Evolutionary conservation across 1,140 invertebrate species (phyloP).

Genomic region (roundworm (Caenorhabditis elegans)): DNA sequence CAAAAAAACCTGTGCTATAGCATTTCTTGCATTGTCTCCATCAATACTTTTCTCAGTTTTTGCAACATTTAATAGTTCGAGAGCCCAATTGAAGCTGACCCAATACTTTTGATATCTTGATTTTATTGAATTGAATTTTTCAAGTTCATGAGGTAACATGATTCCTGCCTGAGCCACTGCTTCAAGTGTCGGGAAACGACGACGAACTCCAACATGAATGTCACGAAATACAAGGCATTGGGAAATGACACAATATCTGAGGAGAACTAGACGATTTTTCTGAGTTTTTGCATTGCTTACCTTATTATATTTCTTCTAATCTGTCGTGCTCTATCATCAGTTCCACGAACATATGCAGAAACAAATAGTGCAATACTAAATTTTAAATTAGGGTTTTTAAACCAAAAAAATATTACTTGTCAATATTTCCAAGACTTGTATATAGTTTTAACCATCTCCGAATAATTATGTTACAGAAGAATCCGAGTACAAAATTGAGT

Average conservation of each 20-base stretch:
- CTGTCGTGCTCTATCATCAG: conserved; percentile 80
- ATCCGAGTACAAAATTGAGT: conserved; percentile 67
- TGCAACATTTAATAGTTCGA: not conserved
- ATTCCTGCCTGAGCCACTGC: not conserved
- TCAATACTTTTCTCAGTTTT: not conserved
- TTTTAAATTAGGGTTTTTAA: no score
- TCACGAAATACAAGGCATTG: conserved; percentile 15
- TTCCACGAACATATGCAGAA: conserved; percentile 71
- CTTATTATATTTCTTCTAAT: conserved; percentile 84
- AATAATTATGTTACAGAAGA: conserved; percentile 68
- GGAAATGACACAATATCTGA: not conserved
- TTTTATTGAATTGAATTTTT: not conserved
- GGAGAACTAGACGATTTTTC: no score
- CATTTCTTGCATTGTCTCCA: not conserved
- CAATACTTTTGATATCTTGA: conserved; percentile 20
- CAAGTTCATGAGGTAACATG: conserved; percentile 20
- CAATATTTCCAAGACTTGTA: conserved; percentile 56
- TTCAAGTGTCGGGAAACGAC: conserved; percentile 12
- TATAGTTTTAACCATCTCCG: conserved; percentile 68
- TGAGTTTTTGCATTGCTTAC: no score
- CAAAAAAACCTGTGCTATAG: not conserved
- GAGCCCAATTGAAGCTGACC: conserved; percentile 19
- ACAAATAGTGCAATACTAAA: conserved; percentile 73
- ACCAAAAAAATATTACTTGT: conserved; percentile 48
- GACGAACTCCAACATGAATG: not conserved